Base-by-base conservation (phyloP, 2,888 invertebrate species). In the Mimachlamys varia region DNA sequence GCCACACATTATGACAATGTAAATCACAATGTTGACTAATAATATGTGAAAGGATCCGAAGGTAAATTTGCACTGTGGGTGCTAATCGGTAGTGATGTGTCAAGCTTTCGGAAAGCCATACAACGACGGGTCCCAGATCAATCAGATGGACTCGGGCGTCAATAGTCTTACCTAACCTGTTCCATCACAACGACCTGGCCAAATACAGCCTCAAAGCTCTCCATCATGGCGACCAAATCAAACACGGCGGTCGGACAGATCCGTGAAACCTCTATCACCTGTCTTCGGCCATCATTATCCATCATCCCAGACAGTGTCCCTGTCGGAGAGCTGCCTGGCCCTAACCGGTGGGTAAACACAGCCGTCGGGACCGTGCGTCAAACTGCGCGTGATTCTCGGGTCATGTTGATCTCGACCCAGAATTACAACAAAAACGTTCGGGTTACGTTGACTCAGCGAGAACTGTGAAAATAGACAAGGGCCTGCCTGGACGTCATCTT, bases 41-140 rank as follows among this genome's bases (percentile, higher is more conserved):
- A 76, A 76, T 76, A 76, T 76, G 76, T 76, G 76, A 76, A 76
- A 22, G 76, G 76, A 76, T 76, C 76, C 76, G 76, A 76, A 76
- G 19, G 76, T 76, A 76, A 76, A 76, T 76, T 76, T 76, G 27
- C 76, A 76, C 27, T 27, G 76, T 15, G 76, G 12, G 33, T 76
- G 76, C 76, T 76, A 76, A 76, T 76, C 76, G 76, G 27, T 76
- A 22, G 76, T 76, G 76, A 76, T 76, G 76, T 76, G 76, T 76
- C 76, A 76, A 76, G 76, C 76, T 76, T 76, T 76, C 76, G 33
- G 76, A 76, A 76, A 76, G 76, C 22, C 76, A 76, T 76, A 27
- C 27, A 27, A 0, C 33, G 76, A 33, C 76, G 76, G 76, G 33
- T 76, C 76, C 76, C 76, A 76, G 76, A 76, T 76, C 76, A 76